Base-by-base conservation (phyloP, 2,888 invertebrate genomes). In the Apamea sordens region DNA sequence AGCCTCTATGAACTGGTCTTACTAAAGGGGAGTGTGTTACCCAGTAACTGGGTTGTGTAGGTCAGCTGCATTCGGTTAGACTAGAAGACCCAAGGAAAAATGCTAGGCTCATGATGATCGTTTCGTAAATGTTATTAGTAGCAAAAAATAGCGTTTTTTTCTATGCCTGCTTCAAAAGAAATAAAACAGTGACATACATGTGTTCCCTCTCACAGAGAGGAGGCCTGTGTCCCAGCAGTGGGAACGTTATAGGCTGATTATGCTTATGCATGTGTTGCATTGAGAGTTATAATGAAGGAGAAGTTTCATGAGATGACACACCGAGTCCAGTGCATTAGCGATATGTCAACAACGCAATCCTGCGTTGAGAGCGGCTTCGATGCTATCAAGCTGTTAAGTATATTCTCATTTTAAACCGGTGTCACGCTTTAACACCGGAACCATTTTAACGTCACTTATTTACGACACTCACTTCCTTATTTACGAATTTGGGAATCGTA, bases 361-460 rank as follows among this genome's bases (percentile, higher is more conserved):
- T 53, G 7, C 8, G 18, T 24, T 80, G 28, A 80, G 18, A 75
- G 28, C 53, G 32, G n/a, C 82, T 59, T 61, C 4, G 24, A 13
- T 21, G 28, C 47, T 1, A 77, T 1, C 10, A 41, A 41, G 50
- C 24, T 79, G 68, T 68, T 44, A 53, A 13, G 32, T 50, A 78
- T 61, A 56, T 36, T 67, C 36, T 36, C 50, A 50, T 47, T 68
- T 79, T 32, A 10, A 76, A 11, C 28, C 36, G 21, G 32, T 76
- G 61, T 6, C 50, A 50, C 2, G 50, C 18, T 50, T 50, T 50
- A 50, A 63, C 13, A 8, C n/a, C 18, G 18, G 18, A 67, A 56
- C 76, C 56, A 36, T 5, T 50, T 73, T n/a, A 10, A 50, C 21
- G 24, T 5, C 28, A 50, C 13, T 41, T 32, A 47, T 50, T 76